phyloP scores from a whole-genome alignment of 1,140 invertebrate species.

The Bursaphelenchus mucronatus region DNA sequence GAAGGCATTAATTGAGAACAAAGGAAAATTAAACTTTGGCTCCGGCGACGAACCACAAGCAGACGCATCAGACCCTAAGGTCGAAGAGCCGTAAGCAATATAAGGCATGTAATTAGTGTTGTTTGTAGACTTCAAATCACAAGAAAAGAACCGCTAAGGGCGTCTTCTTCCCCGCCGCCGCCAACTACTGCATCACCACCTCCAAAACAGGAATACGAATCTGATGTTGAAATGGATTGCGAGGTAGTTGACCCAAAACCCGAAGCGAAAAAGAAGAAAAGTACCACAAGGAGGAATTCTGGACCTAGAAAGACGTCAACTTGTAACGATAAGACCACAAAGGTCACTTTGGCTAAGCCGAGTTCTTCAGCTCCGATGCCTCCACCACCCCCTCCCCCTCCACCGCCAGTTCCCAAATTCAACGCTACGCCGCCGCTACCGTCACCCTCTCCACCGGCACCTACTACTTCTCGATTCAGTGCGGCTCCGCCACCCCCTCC shows the following conservation, averaged over 20 bases:
- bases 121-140: neutral
- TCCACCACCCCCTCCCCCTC: neutral
- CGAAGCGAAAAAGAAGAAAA: neutral
- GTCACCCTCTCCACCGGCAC: neutral
- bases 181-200: conserved; percentile 1
- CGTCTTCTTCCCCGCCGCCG: conserved; percentile 3
- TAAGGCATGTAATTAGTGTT: neutral
- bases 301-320: neutral
- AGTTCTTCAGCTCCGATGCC: conserved; percentile 4
- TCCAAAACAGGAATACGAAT: neutral
- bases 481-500: conserved; percentile 4
- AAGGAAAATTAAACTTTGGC: conserved; percentile 4
- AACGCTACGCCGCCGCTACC: neutral
- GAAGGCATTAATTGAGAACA: conserved; percentile 8
- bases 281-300: neutral
- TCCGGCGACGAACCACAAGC: neutral
- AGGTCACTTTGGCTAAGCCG: neutral
- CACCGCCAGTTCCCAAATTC: neutral
- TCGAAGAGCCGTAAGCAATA: neutral
- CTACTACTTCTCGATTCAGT: conserved; percentile 11
- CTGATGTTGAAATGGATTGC: too few relatives aligned
- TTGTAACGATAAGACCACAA: too few relatives aligned
- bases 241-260: neutral
- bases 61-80: conserved; percentile 18
- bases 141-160: neutral